These are phyloP conservation scores for Cremastinae sp. DNA, from an alignment of 2,888 invertebrate species.

Conservation along the genomic window DNA sequence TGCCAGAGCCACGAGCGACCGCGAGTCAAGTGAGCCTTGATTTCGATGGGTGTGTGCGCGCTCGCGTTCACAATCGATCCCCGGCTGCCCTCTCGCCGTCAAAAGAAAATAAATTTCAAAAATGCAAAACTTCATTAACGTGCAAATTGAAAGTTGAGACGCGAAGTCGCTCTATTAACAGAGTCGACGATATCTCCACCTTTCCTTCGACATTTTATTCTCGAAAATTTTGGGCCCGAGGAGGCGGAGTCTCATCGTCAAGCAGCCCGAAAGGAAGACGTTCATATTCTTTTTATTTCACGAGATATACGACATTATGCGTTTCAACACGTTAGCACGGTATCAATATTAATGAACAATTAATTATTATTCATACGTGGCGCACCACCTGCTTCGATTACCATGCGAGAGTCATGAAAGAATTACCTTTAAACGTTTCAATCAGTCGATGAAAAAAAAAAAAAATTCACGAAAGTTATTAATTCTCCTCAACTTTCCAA, in stretches of 20 bases:
- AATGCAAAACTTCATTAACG: slow-evolving; percentile 70
- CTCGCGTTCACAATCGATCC: slow-evolving; percentile 37
- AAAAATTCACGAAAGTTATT: background rate
- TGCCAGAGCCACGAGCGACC: slow-evolving; percentile 29
- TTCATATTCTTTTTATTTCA: slow-evolving; percentile 14
- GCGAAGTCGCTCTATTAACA: slow-evolving; percentile 64
- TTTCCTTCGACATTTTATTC: background rate
- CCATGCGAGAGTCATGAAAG: background rate
- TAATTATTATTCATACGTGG: background rate
- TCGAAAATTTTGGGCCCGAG: slow-evolving; percentile 1
- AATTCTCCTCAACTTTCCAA: background rate
- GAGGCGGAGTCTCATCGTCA: background rate
- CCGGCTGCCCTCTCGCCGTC: slow-evolving; percentile 2
- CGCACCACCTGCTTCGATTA: slow-evolving; percentile 6
- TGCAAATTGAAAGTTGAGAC: slow-evolving; percentile 71
- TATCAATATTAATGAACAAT: slow-evolving; percentile 23
- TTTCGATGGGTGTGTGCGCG: background rate
- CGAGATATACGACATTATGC: slow-evolving; percentile 6
- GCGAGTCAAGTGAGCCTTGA: slow-evolving; percentile 17
- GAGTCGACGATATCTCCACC: slow-evolving; percentile 21
- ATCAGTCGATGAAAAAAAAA: background rate
- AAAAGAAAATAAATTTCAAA: slow-evolving; percentile 49
- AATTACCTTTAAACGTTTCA: background rate
- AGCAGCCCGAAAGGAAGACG: slow-evolving; percentile 1
- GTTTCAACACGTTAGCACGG: background rate